A percentile compares a stretch with the other conserved stretches of the same genome.
These are phyloP conservation scores for Eristalis pertinax DNA, from an alignment of 2,888 invertebrate genomes.

Conservation along the genomic window DNA sequence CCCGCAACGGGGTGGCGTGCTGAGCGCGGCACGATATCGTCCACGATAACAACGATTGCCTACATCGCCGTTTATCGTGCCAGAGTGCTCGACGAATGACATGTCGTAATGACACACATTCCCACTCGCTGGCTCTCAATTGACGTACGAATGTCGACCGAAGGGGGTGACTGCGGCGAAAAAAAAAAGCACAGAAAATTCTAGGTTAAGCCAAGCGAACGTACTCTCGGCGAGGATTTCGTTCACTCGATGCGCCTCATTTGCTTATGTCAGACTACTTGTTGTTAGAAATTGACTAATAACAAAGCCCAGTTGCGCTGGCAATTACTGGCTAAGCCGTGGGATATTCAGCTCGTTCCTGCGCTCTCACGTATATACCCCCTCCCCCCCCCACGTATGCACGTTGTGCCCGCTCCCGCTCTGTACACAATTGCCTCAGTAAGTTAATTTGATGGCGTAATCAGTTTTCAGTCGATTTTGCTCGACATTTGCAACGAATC, in stretches of 20 bases:
- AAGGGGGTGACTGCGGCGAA: neutral
- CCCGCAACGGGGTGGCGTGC: too few relatives aligned
- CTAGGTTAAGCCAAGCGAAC: slow-evolving; percentile 37
- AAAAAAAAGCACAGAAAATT: slow-evolving; percentile 2
- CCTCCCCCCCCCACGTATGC: neutral
- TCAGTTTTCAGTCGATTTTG: slow-evolving; percentile 62
- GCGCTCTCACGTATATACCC: neutral
- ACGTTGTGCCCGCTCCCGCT: neutral
- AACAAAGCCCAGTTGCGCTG: slow-evolving; percentile 22
- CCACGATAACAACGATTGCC: slow-evolving; percentile 21
- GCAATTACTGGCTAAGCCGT: slow-evolving; percentile 49
- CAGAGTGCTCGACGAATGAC: slow-evolving; percentile 12
- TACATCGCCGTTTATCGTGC: neutral
- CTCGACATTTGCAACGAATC: slow-evolving; percentile 55
- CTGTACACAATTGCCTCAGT: slow-evolving; percentile 43
- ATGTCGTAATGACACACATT: slow-evolving; percentile 54
- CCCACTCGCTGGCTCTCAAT: slow-evolving; percentile 42
- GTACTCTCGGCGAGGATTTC: neutral
- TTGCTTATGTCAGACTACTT: slow-evolving; percentile 35
- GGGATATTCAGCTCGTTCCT: slow-evolving; percentile 31
- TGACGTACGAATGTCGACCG: neutral
- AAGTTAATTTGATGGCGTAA: slow-evolving; percentile 64
- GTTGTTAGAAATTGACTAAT: slow-evolving; percentile 29
- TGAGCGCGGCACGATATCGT: slow-evolving; percentile 41
- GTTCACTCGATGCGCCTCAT: slow-evolving; percentile 25